Evolutionary conservation across 1,140 invertebrate species (phyloP), one percentile per base, ranked within the genome.

Genomic region (Copidosoma floridanum): DNA sequence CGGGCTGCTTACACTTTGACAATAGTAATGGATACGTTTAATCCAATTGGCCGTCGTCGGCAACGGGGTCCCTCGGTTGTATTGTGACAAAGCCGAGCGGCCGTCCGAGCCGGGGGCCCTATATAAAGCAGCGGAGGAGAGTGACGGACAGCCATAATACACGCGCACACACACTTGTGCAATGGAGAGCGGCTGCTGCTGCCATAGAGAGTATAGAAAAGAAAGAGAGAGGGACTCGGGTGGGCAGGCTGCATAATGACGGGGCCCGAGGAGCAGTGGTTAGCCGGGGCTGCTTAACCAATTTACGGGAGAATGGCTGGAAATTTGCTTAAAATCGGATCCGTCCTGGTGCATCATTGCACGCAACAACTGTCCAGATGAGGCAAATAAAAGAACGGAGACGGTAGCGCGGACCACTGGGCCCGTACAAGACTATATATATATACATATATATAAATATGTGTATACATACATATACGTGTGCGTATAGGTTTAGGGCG

Each of bases 11-110:
- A 55, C 51, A 62, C 46, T 32, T 51, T 24, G 27, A 71, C 70
- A 72, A 69, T 71, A 61, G 73, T 77, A 77, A 77, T 74, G 67
- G 72, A 77, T 77, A 77, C 67, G 61, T 75, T 75, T 75, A 77
- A 77, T 77, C 72, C 73, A 76, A 76, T 76, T 75, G 72, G 67
- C 65, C 53, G 56, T 35, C 38, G 40, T 12, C 46, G 53, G 41
- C 4, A 4, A 32, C 47, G 48, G 50, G 20, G n/a, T n/a, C 44
- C 54, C 29, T 61, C 40, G 61, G 64, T 67, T n/a, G n/a, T n/a
- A n/a, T n/a, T n/a, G n/a, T n/a, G n/a, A n/a, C n/a, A n/a, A n/a
- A n/a, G n/a, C n/a, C n/a, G n/a, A n/a, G n/a, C n/a, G n/a, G n/a
- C n/a, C n/a, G n/a, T n/a, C n/a, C n/a, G n/a, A n/a, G n/a, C n/a